Evolutionary conservation across 1,140 invertebrate genomes (phyloP).

Genomic region (Pseudomyrmex concolor): DNA sequence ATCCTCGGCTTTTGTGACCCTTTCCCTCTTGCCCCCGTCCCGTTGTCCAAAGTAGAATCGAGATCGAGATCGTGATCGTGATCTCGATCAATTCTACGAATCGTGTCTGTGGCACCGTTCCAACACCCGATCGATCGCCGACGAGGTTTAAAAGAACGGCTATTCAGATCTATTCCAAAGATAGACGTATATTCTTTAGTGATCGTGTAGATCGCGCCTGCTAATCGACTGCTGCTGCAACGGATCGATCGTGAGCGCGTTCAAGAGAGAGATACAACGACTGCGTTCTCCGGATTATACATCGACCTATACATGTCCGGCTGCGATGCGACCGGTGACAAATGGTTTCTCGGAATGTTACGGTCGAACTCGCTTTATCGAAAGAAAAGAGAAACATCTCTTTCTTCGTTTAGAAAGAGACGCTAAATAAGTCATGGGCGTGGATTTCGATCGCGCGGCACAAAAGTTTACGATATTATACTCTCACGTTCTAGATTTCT

Average conservation of each 20-base stretch:
- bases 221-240: slow-evolving; percentile 48
- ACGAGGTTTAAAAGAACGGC: slow-evolving; percentile 35
- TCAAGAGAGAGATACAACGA: neutral
- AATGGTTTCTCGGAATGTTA: slow-evolving; percentile 32
- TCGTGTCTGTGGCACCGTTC: slow-evolving; percentile 58
- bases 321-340: slow-evolving; percentile 6
- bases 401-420: neutral
- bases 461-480: slow-evolving; percentile 66
- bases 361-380: neutral
- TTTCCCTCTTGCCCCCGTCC: neutral
- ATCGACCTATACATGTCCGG: neutral
- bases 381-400: no score
- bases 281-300: slow-evolving; percentile 22
- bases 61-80: slow-evolving; percentile 69
- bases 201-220: slow-evolving; percentile 55
- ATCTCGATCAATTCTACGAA: slow-evolving; percentile 66
- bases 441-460: neutral
- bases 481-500: slow-evolving; percentile 65
- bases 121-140: slow-evolving; percentile 19
- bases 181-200: slow-evolving; percentile 53
- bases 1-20: neutral
- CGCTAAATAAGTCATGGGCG: slow-evolving; percentile 23
- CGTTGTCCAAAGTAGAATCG: slow-evolving; percentile 39
- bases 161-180: slow-evolving; percentile 61
- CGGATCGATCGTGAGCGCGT: neutral